phyloP scores from a whole-genome alignment of 2,113 vertebrate genomes.

The Psophia crepitans region DNA sequence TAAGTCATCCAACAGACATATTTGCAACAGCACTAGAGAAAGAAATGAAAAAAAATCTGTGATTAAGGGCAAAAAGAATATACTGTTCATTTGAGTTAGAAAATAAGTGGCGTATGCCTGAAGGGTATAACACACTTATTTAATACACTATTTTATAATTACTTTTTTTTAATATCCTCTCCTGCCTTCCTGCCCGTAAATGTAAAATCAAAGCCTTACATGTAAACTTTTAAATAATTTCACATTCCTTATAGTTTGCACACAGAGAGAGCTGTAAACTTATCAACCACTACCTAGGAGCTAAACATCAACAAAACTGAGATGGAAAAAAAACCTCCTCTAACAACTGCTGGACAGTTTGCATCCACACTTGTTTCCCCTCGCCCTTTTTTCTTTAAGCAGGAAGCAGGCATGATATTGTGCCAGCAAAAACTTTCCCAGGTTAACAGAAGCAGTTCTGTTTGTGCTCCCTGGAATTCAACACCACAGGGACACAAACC shows the following conservation, averaged over 20 bases:
- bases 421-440: neutral
- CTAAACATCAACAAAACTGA: neutral
- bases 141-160: neutral
- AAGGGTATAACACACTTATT: neutral
- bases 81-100: neutral
- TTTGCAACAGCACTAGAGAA: neutral
- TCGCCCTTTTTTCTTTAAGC: neutral
- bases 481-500: neutral
- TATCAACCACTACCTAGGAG: neutral
- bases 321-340: neutral
- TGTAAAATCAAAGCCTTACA: neutral
- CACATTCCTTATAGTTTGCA: neutral
- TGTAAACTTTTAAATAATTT: neutral
- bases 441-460: constrained; percentile 18
- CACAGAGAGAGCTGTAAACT: neutral
- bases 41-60: neutral
- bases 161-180: neutral
- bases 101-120: neutral
- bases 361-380: neutral
- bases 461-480: neutral
- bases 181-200: neutral
- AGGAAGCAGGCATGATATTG: neutral
- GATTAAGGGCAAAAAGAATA: neutral
- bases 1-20: neutral
- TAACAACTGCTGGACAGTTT: neutral